Evolutionary conservation across 2,888 invertebrate genomes (phyloP).

Genomic region (Leptarthrus brevirostris): DNA sequence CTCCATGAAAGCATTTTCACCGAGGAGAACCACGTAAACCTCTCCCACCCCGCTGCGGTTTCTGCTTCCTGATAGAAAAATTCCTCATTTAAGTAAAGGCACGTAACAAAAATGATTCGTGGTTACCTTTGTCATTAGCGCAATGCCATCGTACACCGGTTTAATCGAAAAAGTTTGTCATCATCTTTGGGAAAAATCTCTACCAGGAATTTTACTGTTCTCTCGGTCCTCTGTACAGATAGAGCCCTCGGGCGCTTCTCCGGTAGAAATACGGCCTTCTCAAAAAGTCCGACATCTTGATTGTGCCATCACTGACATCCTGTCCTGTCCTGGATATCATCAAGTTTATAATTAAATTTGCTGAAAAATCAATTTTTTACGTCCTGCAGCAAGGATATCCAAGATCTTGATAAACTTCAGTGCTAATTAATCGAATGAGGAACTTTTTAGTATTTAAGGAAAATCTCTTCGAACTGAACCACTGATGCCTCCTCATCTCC

Average conservation of each 20-base stretch:
- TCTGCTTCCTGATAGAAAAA: background rate
- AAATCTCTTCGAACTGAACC: background rate
- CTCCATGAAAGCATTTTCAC: constrained; percentile 15
- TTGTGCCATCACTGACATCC: no score
- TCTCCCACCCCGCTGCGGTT: background rate
- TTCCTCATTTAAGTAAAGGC: background rate
- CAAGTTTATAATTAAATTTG: constrained; percentile 25
- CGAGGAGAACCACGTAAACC: background rate
- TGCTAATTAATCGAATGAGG: background rate
- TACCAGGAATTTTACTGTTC: no score
- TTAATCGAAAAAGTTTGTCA: constrained; percentile 27
- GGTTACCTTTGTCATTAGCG: constrained; percentile 40
- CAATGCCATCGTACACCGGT: constrained; percentile 15
- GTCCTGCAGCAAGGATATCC: no score
- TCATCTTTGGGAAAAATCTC: constrained; percentile 21
- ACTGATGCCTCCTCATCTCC: no score
- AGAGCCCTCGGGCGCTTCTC: no score
- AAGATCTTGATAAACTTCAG: no score
- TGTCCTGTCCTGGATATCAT: background rate
- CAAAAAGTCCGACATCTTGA: no score
- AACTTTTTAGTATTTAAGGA: background rate
- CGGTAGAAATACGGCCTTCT: no score
- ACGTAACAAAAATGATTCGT: constrained; percentile 7
- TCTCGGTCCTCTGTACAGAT: no score
- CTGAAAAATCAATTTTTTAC: constrained; percentile 24